Conservation (phyloP, 2,888 invertebrate genomes). For the Scelioninae gen. 1 region DNA sequence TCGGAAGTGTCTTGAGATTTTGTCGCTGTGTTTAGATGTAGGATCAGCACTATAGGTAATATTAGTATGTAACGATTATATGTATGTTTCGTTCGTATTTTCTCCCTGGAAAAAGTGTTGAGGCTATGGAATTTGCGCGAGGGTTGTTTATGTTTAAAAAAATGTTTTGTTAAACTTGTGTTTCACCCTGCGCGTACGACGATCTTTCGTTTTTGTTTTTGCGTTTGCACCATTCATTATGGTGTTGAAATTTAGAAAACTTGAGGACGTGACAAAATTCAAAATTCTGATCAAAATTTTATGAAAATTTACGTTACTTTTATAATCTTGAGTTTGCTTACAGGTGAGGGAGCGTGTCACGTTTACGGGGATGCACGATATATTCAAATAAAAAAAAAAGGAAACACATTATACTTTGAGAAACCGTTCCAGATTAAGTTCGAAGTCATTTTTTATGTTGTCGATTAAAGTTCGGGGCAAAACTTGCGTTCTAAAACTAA, state of each 20-base stretch:
- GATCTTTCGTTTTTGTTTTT: constrained; percentile 71
- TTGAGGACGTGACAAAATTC: constrained; percentile 84
- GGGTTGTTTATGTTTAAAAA: constrained; percentile 67
- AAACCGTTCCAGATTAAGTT: constrained; percentile 49
- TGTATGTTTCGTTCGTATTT: constrained; percentile 84
- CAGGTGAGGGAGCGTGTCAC: constrained; percentile 79
- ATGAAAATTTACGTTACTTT: constrained; percentile 80
- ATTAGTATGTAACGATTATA: constrained; percentile 82
- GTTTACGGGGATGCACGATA: constrained; percentile 71
- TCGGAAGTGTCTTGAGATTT: constrained; percentile 83
- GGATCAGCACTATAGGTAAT: constrained; percentile 81
- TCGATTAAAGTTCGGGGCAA: constrained; percentile 39
- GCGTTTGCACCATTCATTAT: constrained; percentile 61
- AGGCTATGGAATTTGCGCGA: constrained; percentile 81
- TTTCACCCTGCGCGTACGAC: constrained; percentile 75
- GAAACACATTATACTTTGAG: constrained; percentile 46
- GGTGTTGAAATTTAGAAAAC: constrained; percentile 62
- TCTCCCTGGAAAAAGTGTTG: constrained; percentile 84
- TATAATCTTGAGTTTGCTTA: constrained; percentile 80
- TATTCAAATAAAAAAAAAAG: constrained; percentile 8
- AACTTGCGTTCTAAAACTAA: constrained; percentile 37
- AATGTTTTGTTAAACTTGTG: constrained; percentile 55
- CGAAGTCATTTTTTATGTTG: constrained; percentile 36
- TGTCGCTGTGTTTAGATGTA: constrained; percentile 82
- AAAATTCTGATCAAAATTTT: constrained; percentile 83